Conservation (phyloP, 2,888 invertebrate species). For the Eupithecia insigniata region DNA sequence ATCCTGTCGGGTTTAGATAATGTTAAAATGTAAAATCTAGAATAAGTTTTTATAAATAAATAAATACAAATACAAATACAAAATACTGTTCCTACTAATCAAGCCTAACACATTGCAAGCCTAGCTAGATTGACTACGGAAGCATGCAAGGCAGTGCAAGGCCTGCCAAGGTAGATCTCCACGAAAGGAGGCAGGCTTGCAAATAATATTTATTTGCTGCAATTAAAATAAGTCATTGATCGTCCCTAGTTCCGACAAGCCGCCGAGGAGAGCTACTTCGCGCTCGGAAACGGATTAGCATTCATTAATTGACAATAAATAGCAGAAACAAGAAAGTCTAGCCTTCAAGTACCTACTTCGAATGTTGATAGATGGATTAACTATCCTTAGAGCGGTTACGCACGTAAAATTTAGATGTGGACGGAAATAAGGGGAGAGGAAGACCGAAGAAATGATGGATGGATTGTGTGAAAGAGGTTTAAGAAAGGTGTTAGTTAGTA, state of each 20-base stretch:
- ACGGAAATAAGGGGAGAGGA: too few relatives aligned
- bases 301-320: neutral
- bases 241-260: conserved; percentile 18
- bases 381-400: neutral
- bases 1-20: too few relatives aligned
- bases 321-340: conserved; percentile 6
- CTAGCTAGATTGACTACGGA: neutral
- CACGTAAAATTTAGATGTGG: too few relatives aligned
- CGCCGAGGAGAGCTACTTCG: conserved; percentile 19
- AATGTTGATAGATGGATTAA: neutral
- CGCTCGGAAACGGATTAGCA: conserved; percentile 14
- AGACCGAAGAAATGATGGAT: too few relatives aligned
- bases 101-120: neutral
- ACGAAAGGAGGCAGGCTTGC: conserved; percentile 2
- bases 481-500: too few relatives aligned
- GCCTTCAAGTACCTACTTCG: neutral
- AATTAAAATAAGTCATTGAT: conserved; percentile 4
- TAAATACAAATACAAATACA: too few relatives aligned
- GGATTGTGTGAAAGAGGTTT: too few relatives aligned
- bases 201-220: neutral
- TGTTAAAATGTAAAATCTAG: too few relatives aligned
- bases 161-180: conserved; percentile 4
- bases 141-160: conserved; percentile 3
- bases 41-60: too few relatives aligned
- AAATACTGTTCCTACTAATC: too few relatives aligned